phyloP scores from a whole-genome alignment of 2,888 invertebrate species.

The Melinopterus prodromus region DNA sequence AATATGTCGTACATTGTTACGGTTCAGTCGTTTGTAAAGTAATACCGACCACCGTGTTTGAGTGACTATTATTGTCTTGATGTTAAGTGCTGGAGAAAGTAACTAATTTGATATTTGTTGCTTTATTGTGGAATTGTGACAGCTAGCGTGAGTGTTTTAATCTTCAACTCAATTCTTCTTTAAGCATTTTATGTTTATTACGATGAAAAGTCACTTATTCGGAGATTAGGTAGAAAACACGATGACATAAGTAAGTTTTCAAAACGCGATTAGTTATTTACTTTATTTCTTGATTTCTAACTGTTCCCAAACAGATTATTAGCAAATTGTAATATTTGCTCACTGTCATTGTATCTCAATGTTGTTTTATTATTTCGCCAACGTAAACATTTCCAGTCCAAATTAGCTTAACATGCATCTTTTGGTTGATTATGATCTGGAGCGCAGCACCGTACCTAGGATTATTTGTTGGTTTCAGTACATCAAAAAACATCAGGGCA shows the following conservation, averaged over 20 bases:
- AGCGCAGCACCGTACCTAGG: no score
- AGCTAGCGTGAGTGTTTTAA: not conserved
- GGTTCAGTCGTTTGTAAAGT: not conserved
- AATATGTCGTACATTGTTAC: not conserved
- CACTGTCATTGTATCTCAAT: no score
- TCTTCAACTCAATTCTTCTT: no score
- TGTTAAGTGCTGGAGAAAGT: not conserved
- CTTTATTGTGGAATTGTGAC: not conserved
- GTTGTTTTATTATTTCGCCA: no score
- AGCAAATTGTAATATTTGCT: no score
- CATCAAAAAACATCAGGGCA: no score
- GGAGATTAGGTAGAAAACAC: not conserved
- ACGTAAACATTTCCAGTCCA: no score
- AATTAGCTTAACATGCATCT: no score
- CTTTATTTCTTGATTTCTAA: not conserved
- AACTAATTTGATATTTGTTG: no score
- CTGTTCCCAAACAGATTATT: no score
- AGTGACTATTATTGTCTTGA: not conserved
- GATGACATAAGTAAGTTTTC: not conserved
- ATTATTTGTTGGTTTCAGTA: no score
- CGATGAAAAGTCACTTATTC: not conserved
- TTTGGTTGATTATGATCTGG: no score
- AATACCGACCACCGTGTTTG: not conserved
- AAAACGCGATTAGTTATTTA: not conserved
- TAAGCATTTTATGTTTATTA: not conserved